Percentiles rank a stretch among this genome's conserved stretches.
phyloP scores from a whole-genome alignment of 1,140 invertebrate genomes.

The Chelonus insularis region DNA sequence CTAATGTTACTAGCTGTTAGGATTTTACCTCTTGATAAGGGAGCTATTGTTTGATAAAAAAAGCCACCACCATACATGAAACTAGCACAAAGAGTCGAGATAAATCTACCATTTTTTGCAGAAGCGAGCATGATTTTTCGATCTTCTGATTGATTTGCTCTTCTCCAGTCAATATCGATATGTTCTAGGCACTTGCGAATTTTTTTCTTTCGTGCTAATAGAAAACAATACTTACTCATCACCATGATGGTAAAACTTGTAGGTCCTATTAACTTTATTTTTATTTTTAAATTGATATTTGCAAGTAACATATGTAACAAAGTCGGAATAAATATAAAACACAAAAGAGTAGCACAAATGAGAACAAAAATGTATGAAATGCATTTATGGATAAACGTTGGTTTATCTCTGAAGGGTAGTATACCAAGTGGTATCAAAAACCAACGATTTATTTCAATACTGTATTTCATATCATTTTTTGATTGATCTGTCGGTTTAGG shows the following conservation, averaged over 20 bases:
- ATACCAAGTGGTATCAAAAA: slow-evolving; percentile 37
- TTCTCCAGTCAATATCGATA: slow-evolving; percentile 31
- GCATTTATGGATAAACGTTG: slow-evolving; percentile 29
- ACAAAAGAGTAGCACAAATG: slow-evolving; percentile 24
- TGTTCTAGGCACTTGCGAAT: slow-evolving; percentile 27
- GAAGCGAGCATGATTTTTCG: slow-evolving; percentile 27
- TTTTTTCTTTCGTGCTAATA: slow-evolving; percentile 13
- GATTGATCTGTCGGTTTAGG: slow-evolving; percentile 21
- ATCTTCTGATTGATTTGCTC: slow-evolving; percentile 21
- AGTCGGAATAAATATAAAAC: slow-evolving; percentile 28
- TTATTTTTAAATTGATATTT: slow-evolving; percentile 31
- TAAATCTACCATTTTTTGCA: slow-evolving; percentile 28
- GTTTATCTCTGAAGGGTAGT: too few species aligned
- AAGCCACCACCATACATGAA: slow-evolving; percentile 48
- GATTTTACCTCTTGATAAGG: slow-evolving; percentile 35
- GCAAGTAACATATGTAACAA: slow-evolving; percentile 33
- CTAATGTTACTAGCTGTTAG: slow-evolving; percentile 35
- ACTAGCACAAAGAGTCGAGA: slow-evolving; percentile 32
- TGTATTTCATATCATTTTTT: slow-evolving; percentile 29
- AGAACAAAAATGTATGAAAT: slow-evolving; percentile 7
- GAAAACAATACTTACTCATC: slow-evolving; percentile 33
- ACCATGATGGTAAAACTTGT: slow-evolving; percentile 37
- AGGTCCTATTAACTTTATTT: slow-evolving; percentile 39
- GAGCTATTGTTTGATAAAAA: slow-evolving; percentile 46
- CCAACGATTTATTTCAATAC: slow-evolving; percentile 34